phyloP scores from a whole-genome alignment of 2,888 invertebrate species.

The Amblyjoppa proteus region DNA sequence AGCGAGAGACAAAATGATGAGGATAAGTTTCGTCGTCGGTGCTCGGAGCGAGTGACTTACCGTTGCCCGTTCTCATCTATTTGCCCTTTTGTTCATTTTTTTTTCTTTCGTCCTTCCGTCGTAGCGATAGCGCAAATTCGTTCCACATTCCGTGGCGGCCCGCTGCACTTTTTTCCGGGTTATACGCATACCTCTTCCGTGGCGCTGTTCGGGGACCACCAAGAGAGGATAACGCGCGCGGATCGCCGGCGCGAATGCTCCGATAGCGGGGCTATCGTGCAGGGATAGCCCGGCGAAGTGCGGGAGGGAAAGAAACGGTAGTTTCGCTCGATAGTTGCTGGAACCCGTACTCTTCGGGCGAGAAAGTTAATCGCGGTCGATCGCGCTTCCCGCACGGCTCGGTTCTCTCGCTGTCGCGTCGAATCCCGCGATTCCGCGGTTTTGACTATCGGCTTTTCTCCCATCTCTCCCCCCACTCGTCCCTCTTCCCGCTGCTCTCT shows the following conservation, averaged over 20 bases:
- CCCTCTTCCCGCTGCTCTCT: neutral
- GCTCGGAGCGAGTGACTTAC: conserved; percentile 10
- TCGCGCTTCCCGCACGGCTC: conserved; percentile 24
- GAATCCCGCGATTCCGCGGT: conserved; percentile 44
- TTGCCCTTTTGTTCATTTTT: neutral
- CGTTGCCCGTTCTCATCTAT: neutral
- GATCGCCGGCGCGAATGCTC: conserved; percentile 15
- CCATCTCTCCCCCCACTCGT: neutral
- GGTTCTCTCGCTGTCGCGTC: conserved; percentile 28
- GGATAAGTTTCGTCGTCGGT: conserved; percentile 55
- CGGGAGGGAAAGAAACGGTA: conserved; percentile 43
- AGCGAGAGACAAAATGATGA: conserved; percentile 11
- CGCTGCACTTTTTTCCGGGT: conserved; percentile 48
- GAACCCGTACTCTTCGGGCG: conserved; percentile 17
- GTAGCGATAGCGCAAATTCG: conserved; percentile 66
- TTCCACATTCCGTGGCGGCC: conserved; percentile 68
- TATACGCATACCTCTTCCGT: conserved; percentile 36
- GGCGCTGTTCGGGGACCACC: conserved; percentile 35
- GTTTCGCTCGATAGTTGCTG: conserved; percentile 30
- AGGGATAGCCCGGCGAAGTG: neutral
- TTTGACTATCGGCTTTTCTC: conserved; percentile 49
- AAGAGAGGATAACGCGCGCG: conserved; percentile 9
- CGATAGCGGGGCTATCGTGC: conserved; percentile 13
- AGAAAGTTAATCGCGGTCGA: conserved; percentile 60
- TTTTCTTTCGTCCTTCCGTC: conserved; percentile 15